Conservation (phyloP, 2,888 invertebrate genomes). For the Ormyrus rosae region DNA sequence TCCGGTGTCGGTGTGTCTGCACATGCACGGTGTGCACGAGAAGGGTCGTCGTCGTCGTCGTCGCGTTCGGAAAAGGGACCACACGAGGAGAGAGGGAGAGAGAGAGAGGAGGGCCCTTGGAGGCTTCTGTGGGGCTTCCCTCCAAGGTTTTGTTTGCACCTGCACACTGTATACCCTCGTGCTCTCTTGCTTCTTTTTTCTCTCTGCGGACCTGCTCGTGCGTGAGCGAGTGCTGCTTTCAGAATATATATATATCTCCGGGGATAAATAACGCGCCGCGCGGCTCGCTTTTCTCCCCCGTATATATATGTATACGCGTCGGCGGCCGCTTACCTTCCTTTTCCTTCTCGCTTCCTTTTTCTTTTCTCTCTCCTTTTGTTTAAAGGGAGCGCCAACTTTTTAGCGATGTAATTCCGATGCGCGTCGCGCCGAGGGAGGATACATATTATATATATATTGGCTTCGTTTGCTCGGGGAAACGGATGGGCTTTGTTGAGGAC, state of each 20-base stretch:
- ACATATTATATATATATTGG: no score
- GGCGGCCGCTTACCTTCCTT: not conserved
- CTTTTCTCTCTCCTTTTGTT: no score
- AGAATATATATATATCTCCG: not conserved
- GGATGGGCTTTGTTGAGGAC: no score
- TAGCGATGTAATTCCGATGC: no score
- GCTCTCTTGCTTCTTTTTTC: slow-evolving; percentile 3
- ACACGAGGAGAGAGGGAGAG: slow-evolving; percentile 20
- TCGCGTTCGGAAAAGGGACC: slow-evolving; percentile 20
- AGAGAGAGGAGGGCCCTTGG: slow-evolving; percentile 33
- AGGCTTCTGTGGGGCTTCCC: slow-evolving; percentile 59
- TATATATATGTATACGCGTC: no score
- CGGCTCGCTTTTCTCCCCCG: slow-evolving; percentile 15
- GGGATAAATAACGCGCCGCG: slow-evolving; percentile 10
- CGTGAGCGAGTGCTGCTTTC: slow-evolving; percentile 14
- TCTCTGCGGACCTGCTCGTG: slow-evolving; percentile 17
- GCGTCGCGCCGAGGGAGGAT: no score
- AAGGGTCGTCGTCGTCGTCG: no score
- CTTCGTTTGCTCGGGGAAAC: no score
- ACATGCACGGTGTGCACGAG: no score
- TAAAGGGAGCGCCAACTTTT: no score
- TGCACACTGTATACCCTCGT: slow-evolving; percentile 49
- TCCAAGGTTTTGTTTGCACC: slow-evolving; percentile 62
- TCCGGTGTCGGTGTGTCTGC: slow-evolving; percentile 64
- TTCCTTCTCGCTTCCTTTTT: no score